Percentiles rank a stretch among this genome's conserved stretches.
phyloP scores from a whole-genome alignment of 2,113 vertebrate species.

The Dendrocopos noguchii region DNA sequence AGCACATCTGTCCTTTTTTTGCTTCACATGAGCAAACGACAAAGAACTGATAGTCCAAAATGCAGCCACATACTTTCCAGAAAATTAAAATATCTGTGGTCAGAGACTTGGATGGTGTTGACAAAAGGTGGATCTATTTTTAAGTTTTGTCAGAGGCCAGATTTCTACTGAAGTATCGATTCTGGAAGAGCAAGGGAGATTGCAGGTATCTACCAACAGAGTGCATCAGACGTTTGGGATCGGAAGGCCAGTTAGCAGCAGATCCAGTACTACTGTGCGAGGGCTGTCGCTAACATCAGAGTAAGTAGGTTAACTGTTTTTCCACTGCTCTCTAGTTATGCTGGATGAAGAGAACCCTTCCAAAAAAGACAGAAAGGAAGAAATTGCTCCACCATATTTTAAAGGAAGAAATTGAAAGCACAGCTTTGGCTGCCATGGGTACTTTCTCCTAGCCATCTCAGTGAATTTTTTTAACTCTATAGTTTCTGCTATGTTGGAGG shows the following conservation, averaged over 20 bases:
- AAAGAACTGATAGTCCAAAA: background rate
- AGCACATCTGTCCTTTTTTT: background rate
- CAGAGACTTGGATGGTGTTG: background rate
- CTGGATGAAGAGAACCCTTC: conserved; percentile 56
- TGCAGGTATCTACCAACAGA: conserved; percentile 64
- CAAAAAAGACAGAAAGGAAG: conserved; percentile 50
- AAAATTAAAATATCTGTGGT: conserved; percentile 3
- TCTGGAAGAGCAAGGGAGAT: conserved; percentile 36
- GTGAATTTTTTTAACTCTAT: conserved; percentile 56
- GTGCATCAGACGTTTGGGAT: conserved; percentile 67
- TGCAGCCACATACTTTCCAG: background rate
- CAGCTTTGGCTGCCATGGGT: background rate
- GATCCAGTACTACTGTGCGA: conserved; percentile 48
- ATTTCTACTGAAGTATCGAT: background rate
- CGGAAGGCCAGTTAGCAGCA: conserved; percentile 12
- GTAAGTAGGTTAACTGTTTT: conserved; percentile 81
- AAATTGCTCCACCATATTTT: conserved; percentile 68
- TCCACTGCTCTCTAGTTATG: conserved; percentile 77
- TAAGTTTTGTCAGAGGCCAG: background rate
- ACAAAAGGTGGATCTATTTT: conserved; percentile 32
- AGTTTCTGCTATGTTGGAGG: background rate
- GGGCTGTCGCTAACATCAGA: conserved; percentile 64
- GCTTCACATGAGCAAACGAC: background rate
- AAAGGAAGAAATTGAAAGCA: conserved; percentile 55
- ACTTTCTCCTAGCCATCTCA: background rate